Evolutionary conservation across 2,888 invertebrate genomes (phyloP).

Genomic region (Catocala sponsa): DNA sequence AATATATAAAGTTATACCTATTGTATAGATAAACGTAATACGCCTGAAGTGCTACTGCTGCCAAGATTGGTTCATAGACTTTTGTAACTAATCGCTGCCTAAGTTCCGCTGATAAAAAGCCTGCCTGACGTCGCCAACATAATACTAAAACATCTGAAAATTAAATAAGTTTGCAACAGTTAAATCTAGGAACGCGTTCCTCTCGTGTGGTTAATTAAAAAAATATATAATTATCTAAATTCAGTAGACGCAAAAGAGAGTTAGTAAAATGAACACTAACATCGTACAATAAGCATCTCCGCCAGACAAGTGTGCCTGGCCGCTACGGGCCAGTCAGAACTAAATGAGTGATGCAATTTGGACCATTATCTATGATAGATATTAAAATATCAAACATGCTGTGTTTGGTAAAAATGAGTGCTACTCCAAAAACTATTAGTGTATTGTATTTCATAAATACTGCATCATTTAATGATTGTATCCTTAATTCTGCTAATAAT

Average conservation of each 20-base stretch:
- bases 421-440: conserved; percentile 32
- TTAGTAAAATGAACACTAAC: conserved; percentile 39
- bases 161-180: conserved; percentile 69
- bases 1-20: conserved; percentile 53
- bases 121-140: conserved; percentile 71
- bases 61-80: conserved; percentile 46
- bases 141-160: conserved; percentile 72
- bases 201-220: conserved; percentile 18
- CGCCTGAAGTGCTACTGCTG: conserved; percentile 51
- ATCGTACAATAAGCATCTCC: conserved; percentile 34
- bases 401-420: conserved; percentile 42
- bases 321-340: conserved; percentile 22
- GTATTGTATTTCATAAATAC: conserved; percentile 12
- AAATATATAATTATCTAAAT: conserved; percentile 26
- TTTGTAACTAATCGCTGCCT: conserved; percentile 59
- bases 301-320: conserved; percentile 15
- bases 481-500: conserved; percentile 50
- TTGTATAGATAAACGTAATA: conserved; percentile 35
- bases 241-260: conserved; percentile 28
- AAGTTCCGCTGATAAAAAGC: conserved; percentile 57
- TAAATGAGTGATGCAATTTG: conserved; percentile 25
- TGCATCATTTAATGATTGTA: conserved; percentile 7
- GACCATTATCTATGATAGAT: conserved; percentile 26
- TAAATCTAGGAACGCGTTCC: conserved; percentile 49
- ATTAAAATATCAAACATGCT: conserved; percentile 44